A percentile compares a stretch with the other conserved stretches of the same genome.
Conservation (phyloP, 1,140 invertebrate species). For the Caerostris extrusa region DNA sequence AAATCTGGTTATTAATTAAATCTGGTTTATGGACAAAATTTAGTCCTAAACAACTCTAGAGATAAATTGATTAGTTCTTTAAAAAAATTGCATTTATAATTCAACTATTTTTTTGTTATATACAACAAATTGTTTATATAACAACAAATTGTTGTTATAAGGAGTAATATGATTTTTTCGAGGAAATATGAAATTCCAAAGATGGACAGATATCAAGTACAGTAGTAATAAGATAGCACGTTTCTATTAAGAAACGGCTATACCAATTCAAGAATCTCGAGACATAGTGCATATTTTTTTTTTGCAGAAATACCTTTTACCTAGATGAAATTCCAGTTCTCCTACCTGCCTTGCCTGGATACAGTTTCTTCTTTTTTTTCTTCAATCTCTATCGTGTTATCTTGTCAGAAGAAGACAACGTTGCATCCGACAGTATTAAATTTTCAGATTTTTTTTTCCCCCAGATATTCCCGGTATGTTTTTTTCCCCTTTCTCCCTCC, state of each 20-base stretch:
- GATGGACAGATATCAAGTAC: background rate
- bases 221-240: background rate
- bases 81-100: too few relatives aligned
- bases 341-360: background rate
- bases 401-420: background rate
- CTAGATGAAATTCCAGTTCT: background rate
- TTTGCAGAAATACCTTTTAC: background rate
- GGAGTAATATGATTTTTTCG: too few relatives aligned
- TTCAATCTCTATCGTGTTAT: background rate
- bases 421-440: slow-evolving; percentile 26
- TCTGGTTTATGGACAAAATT: too few relatives aligned
- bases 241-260: background rate
- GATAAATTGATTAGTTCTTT: too few relatives aligned
- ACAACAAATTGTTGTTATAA: too few relatives aligned
- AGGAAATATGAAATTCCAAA: too few relatives aligned
- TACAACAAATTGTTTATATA: too few relatives aligned
- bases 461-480: background rate
- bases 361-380: slow-evolving; percentile 17
- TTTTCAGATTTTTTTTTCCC: slow-evolving; percentile 14
- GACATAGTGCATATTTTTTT: background rate
- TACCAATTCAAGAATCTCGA: background rate
- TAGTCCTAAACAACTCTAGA: too few relatives aligned
- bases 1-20: too few relatives aligned
- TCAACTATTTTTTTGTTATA: too few relatives aligned
- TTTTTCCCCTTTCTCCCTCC: background rate